A percentile compares a stretch with the other conserved stretches of the same genome.
Evolutionary conservation across 2,113 vertebrate species (phyloP).

Genomic region (Rynchops niger): DNA sequence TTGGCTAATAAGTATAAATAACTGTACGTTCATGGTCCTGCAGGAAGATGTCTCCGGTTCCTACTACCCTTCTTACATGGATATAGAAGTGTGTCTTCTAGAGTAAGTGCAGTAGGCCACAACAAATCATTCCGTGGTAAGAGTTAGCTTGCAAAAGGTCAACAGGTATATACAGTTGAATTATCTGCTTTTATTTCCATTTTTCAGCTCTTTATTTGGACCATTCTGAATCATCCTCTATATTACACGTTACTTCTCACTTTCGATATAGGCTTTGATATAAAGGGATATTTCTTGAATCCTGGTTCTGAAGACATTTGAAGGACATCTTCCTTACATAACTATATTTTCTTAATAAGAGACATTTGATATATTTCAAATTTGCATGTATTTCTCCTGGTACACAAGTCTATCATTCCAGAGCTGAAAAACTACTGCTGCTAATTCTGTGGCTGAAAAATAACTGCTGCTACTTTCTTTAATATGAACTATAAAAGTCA

Average conservation of each 20-base stretch:
- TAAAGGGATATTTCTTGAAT: neutral
- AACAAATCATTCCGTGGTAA: neutral
- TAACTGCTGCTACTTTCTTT: neutral
- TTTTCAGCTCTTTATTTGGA: neutral
- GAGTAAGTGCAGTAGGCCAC: neutral
- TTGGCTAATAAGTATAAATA: neutral
- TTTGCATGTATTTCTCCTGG: neutral
- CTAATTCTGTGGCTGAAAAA: neutral
- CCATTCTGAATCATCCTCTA: neutral
- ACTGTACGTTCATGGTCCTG: neutral
- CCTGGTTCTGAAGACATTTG: neutral
- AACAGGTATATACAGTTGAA: neutral
- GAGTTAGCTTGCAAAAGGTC: neutral
- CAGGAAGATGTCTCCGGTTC: neutral
- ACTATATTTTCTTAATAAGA: neutral
- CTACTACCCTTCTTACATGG: neutral
- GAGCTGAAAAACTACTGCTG: neutral
- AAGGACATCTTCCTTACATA: neutral
- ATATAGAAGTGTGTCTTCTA: neutral
- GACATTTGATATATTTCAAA: neutral
- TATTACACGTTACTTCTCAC: neutral
- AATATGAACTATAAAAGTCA: neutral
- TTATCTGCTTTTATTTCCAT: neutral
- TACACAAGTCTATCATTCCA: neutral
- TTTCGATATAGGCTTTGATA: neutral